These are phyloP conservation scores for Electrona antarctica DNA, from an alignment of 2,113 vertebrate species.

Conservation along the genomic window DNA sequence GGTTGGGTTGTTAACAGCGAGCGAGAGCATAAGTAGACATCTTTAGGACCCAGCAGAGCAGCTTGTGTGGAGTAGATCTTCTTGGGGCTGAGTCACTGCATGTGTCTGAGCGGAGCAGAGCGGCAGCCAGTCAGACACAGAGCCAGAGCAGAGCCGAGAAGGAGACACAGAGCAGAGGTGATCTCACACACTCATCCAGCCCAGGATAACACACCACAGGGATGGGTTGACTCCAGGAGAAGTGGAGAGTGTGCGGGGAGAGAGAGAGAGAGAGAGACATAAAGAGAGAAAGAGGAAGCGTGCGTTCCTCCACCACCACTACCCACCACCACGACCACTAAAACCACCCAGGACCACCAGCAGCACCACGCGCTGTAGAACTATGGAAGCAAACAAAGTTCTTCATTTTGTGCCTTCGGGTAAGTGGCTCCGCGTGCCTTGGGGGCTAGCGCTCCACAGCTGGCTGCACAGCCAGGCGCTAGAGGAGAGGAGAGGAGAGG, in stretches of 20 bases:
- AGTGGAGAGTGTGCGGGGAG: slow-evolving; percentile 15
- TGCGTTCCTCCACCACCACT: slow-evolving; percentile 24
- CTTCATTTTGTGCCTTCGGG: slow-evolving; percentile 84
- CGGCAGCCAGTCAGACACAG: slow-evolving; percentile 55
- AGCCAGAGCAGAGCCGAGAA: slow-evolving; percentile 49
- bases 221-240: slow-evolving; percentile 81
- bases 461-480: slow-evolving; percentile 40
- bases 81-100: slow-evolving; percentile 83
- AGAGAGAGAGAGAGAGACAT: neutral
- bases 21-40: slow-evolving; percentile 14
- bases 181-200: slow-evolving; percentile 76
- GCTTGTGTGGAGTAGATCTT: slow-evolving; percentile 44
- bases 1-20: slow-evolving; percentile 25
- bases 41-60: slow-evolving; percentile 78
- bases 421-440: slow-evolving; percentile 60
- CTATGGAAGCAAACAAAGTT: slow-evolving; percentile 85
- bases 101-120: slow-evolving; percentile 69
- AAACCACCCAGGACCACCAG: too few relatives aligned
- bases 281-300: slow-evolving; percentile 56
- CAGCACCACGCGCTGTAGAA: slow-evolving; percentile 58
- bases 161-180: slow-evolving; percentile 73
- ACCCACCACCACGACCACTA: too few relatives aligned
- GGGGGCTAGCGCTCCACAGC: slow-evolving; percentile 42
- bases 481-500: slow-evolving; percentile 22
- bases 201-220: slow-evolving; percentile 78